Evolutionary conservation across 2,888 invertebrate species (phyloP).

Genomic region (Neoaliturus tenellus): DNA sequence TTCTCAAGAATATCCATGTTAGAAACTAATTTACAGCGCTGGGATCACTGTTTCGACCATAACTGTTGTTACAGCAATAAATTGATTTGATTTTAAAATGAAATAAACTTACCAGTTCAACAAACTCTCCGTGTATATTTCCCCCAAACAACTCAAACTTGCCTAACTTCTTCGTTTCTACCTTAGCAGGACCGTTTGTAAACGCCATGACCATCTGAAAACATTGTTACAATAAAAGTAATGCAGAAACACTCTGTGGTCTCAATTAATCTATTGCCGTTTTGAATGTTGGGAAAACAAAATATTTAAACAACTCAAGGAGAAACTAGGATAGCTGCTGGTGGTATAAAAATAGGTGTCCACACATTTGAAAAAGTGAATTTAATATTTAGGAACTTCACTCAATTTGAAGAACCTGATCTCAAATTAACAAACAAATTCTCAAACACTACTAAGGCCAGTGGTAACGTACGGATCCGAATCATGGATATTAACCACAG

Average conservation of each 20-base stretch:
- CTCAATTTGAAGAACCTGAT: background rate
- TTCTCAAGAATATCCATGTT: no score
- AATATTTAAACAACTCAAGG: constrained; percentile 15
- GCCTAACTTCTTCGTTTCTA: constrained; percentile 90
- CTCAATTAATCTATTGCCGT: no score
- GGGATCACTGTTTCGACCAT: no score
- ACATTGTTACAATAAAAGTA: no score
- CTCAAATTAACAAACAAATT: background rate
- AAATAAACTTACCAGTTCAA: constrained; percentile 79
- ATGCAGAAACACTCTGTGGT: no score
- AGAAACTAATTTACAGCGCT: no score
- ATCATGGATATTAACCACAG: background rate
- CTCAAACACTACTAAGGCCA: background rate
- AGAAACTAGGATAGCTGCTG: background rate
- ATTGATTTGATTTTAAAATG: background rate
- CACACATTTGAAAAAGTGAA: background rate
- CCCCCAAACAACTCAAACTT: constrained; percentile 95
- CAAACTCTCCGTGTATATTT: constrained; percentile 92
- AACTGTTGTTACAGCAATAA: no score
- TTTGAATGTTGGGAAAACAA: constrained; percentile 37
- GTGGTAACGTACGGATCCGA: constrained; percentile 12
- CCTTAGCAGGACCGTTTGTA: constrained; percentile 86
- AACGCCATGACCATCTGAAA: constrained; percentile 91
- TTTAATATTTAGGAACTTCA: background rate
- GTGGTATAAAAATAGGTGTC: background rate